Evolutionary conservation across 2,888 invertebrate species (phyloP), one percentile per base, ranked within the genome.

Genomic region (Epistrophella euchroma): DNA sequence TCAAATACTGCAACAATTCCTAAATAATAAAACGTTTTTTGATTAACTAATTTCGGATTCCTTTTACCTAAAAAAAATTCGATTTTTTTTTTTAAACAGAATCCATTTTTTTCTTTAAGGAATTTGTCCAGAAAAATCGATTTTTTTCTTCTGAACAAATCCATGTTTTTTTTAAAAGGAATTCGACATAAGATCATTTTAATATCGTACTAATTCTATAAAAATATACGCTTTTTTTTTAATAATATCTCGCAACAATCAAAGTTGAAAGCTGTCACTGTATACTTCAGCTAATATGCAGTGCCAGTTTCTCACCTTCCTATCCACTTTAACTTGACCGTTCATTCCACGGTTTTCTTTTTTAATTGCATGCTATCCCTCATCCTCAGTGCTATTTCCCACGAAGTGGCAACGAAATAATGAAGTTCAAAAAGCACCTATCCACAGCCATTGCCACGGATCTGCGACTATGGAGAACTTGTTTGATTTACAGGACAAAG

Each of bases 401-500:
- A 15, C 13, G 6, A 50, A 60, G 22, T 40, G 60, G 60, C 11
- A 35, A 66, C 19, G 37, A 32, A 70, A 37, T 45, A 50, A 68
- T 77, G 72, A 40, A 83, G 70, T 79, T 78, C 68, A 78, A 62
- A 79, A 74, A 68, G 62, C 13, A 45, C 81, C 60, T 70, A 74
- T 50, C 28, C 35, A 64, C 17, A 32, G 32, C 68, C 22, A 37
- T 52, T 37, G 66, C 50, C 47, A 50, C 32, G 35, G 32, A 47
- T 47, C 19, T 28, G n/a, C n/a, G 66, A 47, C 66, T 66, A 45
- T 66, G 35, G 45, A 64, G 56, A 50, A 66, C 73, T 79, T 79
- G 79, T 84, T 79, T 79, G 71, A 66, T 79, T 74, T 75, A 56
- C 79, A 71, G 19, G 71, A 74, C 74, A 66, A 71, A 78, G 73